Conservation (phyloP, 1,140 invertebrate species). For the Monomorium pharaonis region DNA sequence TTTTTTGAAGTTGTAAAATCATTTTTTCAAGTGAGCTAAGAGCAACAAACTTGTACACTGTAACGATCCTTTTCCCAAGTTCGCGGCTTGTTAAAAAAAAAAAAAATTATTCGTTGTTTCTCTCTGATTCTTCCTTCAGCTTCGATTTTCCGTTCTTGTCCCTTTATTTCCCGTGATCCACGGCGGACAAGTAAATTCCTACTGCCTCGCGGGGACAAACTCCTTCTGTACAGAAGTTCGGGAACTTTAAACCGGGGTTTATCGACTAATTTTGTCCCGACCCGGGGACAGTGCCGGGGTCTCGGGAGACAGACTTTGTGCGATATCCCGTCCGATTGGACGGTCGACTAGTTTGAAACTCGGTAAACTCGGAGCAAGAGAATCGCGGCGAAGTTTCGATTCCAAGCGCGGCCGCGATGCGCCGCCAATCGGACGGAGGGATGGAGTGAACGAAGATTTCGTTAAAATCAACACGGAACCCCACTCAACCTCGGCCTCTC, state of each 20-base stretch:
- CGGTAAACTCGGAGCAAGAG: slow-evolving; percentile 68
- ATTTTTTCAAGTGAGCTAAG: no score
- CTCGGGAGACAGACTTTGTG: slow-evolving; percentile 69
- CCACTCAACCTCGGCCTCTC: slow-evolving; percentile 44
- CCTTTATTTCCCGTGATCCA: slow-evolving; percentile 48
- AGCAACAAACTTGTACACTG: neutral
- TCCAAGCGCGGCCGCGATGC: slow-evolving; percentile 17
- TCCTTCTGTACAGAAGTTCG: slow-evolving; percentile 45
- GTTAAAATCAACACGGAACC: slow-evolving; percentile 71
- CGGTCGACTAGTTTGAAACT: slow-evolving; percentile 71
- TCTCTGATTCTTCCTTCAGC: neutral
- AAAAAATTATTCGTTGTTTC: neutral
- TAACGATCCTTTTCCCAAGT: neutral
- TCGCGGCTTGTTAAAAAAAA: neutral
- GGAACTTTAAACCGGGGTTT: slow-evolving; percentile 77
- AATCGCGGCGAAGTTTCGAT: slow-evolving; percentile 65
- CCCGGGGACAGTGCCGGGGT: slow-evolving; percentile 66
- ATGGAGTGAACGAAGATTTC: slow-evolving; percentile 62
- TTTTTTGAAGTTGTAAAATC: no score
- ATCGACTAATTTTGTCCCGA: slow-evolving; percentile 79
- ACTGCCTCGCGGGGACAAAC: slow-evolving; percentile 35
- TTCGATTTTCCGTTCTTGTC: neutral
- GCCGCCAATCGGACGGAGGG: neutral
- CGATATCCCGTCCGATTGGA: slow-evolving; percentile 62
- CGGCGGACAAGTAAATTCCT: slow-evolving; percentile 34